Evolutionary conservation across 2,113 vertebrate genomes (phyloP).

Genomic region (Probosciger aterrimus): DNA sequence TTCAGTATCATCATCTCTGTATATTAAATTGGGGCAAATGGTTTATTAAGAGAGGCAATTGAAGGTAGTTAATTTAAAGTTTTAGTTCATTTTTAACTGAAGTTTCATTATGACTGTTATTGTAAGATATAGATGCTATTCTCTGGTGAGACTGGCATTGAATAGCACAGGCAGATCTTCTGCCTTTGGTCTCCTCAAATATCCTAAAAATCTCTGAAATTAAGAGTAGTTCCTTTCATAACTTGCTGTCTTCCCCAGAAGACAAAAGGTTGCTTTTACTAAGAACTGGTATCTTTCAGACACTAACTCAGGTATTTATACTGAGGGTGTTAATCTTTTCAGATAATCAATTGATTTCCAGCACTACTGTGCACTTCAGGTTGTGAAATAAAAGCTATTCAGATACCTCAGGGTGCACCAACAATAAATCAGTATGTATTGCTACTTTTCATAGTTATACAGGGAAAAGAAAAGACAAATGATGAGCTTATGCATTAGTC

Average conservation of each 20-base stretch:
- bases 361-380: background rate
- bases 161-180: background rate
- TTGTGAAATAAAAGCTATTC: background rate
- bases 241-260: fast-evolving
- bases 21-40: background rate
- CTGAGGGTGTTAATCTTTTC: background rate
- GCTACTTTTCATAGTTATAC: background rate
- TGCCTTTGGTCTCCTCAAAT: background rate
- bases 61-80: background rate
- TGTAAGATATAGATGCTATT: background rate
- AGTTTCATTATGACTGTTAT: background rate
- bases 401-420: background rate
- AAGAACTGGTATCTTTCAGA: background rate
- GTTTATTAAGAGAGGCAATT: background rate
- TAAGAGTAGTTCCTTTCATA: background rate
- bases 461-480: background rate
- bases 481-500: background rate
- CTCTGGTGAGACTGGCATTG: background rate
- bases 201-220: background rate
- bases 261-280: background rate
- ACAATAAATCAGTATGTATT: background rate
- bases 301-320: background rate
- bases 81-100: background rate
- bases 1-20: background rate
- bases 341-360: background rate